These are phyloP conservation scores for Myotis brandtii DNA, from an alignment of 2,113 vertebrate genomes.

Conservation along the genomic window DNA sequence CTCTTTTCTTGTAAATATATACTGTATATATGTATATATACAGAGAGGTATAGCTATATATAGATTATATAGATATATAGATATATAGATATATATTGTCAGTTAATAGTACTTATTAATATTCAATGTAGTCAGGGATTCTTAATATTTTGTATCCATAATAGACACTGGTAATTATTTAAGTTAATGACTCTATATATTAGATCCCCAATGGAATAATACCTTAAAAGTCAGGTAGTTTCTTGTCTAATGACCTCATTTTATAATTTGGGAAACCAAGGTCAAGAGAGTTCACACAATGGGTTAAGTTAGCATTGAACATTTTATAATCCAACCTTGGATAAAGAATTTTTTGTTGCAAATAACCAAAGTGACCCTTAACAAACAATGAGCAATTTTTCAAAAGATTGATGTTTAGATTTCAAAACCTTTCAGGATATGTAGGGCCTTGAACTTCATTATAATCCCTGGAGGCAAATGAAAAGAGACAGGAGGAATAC, in stretches of 20 bases:
- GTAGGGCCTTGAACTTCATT: background rate
- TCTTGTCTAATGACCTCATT: background rate
- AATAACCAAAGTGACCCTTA: conserved; percentile 32
- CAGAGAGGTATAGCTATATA: too few species aligned
- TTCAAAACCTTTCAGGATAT: conserved; percentile 7
- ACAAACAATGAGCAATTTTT: conserved; percentile 40
- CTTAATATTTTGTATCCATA: conserved; percentile 25
- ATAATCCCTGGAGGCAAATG: conserved; percentile 22
- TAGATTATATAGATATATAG: too few species aligned
- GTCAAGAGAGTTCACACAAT: background rate
- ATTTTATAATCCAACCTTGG: background rate
- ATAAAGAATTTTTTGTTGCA: conserved; percentile 45
- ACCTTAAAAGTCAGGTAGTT: background rate
- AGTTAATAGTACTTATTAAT: background rate
- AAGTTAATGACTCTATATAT: conserved; percentile 28
- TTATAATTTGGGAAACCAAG: background rate
- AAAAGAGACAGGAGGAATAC: background rate
- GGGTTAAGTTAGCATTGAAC: background rate
- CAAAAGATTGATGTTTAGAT: conserved; percentile 15
- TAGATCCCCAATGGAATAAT: background rate
- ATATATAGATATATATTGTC: too few species aligned
- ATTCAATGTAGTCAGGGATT: background rate
- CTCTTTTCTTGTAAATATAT: too few species aligned
- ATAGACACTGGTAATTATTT: conserved; percentile 50
- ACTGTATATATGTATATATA: too few species aligned